Conservation (phyloP, 1,140 invertebrate genomes). For the Neodiprion lecontei region DNA sequence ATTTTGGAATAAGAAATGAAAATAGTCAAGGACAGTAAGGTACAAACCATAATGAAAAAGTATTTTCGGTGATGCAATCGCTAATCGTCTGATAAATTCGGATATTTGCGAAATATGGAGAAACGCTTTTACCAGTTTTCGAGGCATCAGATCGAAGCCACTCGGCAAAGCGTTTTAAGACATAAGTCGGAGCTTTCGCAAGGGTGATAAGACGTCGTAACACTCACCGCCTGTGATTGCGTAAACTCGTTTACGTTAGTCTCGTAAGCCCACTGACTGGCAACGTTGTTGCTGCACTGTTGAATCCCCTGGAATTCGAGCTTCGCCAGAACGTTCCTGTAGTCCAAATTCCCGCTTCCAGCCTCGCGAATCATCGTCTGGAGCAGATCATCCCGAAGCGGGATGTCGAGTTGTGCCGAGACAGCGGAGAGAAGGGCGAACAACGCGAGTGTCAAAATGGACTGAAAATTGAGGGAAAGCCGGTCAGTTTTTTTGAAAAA, state of each 20-base stretch:
- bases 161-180: too few relatives aligned
- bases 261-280: constrained; percentile 86
- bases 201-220: too few relatives aligned
- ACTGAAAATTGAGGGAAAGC: neutral
- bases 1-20: too few relatives aligned
- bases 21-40: too few relatives aligned
- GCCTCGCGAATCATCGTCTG: constrained; percentile 38
- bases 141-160: too few relatives aligned
- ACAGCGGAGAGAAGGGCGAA: constrained; percentile 16
- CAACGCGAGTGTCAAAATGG: constrained; percentile 30
- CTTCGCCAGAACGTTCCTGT: constrained; percentile 66
- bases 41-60: too few relatives aligned
- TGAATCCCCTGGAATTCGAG: constrained; percentile 76
- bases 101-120: too few relatives aligned
- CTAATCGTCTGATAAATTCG: too few relatives aligned
- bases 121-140: too few relatives aligned
- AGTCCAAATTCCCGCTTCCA: constrained; percentile 36
- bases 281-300: constrained; percentile 82
- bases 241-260: constrained; percentile 85
- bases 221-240: constrained; percentile 81
- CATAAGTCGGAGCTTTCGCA: too few relatives aligned
- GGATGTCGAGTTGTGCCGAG: constrained; percentile 50
- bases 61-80: too few relatives aligned
- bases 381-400: constrained; percentile 32
- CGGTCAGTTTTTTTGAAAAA: neutral